Evolutionary conservation across 2,797 vertebrate species (phyloP), one percentile per base, ranked within the genome.

Genomic region (Buceros bicornis): DNA sequence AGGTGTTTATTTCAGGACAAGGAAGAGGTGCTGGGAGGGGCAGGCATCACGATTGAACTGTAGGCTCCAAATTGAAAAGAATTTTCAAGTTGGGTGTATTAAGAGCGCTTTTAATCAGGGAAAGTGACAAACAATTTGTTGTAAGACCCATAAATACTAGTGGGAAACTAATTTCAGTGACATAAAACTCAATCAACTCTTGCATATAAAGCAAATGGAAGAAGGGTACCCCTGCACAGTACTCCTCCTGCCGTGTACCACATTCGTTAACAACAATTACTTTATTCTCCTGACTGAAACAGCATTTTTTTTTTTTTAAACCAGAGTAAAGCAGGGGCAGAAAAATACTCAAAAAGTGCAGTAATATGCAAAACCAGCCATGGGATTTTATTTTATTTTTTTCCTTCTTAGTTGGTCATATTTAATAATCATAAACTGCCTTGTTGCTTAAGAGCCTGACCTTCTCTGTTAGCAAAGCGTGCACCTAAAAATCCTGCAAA

Each of bases 121-220:
- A 90, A 96, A 93, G 79, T 95, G 97, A 96, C 94, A 97, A 96
- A 96, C 91, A 96, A 76, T 97, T 97, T 97, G 95, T 97, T 97
- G 78, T 80, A 91, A 96, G 94, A 90, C 74, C 90, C 86, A 96
- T 89, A 97, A 96, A 97, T 97, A 95, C 58, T 96, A 79, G 78
- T 86, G 93, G 82, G 95, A 96, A 97, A 94, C 79, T 96, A 93
- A 97, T 96, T 95, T 89, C 79, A 54, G 42, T 74, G 91, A 85
- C 82, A 96, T 93, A 94, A 94, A 96, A 73, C 28, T 13, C 88
- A 95, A 93, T 97, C 90, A 90, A 48, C 73, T 85, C 94, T 96
- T 95, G 93, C 82, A 96, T 81, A 91, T 66, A 54, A 96, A 94
- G 57, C 80, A 67, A 90, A 83, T 88, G 61, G 92, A 77, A 84